Evolutionary conservation across 2,888 invertebrate species (phyloP), one percentile per base, ranked within the genome.

Genomic region (Plebejus argus): DNA sequence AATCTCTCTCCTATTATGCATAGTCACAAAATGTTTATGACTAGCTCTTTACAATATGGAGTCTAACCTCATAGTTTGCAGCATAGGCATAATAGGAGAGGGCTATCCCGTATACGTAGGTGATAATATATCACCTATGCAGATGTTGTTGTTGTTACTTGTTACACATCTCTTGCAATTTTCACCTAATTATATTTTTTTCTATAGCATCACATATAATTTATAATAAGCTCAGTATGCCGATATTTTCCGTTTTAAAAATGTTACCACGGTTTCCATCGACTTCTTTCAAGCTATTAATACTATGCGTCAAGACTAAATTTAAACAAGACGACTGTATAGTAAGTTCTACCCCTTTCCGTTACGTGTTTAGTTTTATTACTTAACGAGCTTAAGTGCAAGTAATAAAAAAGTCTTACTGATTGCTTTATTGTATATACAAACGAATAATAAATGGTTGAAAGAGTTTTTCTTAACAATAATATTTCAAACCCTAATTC

Each of bases 351-450:
- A 61, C 61, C 61, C 61, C 10, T 58, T 58, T 58, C 20, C 20
- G 23, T 61, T 61, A 61, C 12, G 61, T 20, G 61, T 61, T 61
- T 61, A 61, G 61, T 61, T 61, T 23, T 61, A 61, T 61, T 61
- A 61, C 61, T 61, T 61, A 61, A 61, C 61, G 61, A 61, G 61
- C 61, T 61, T 61, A 61, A 61, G 61, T 20, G 61, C 12, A 23
- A 12, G 61, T 23, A 61, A 61, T 61, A 61, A 61, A 61, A 61
- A 61, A 61, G 61, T 61, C 23, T 23, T 20, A 61, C 61, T 23
- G 61, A 61, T 61, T 61, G 10, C 61, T 61, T 61, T 20, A 61
- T 23, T 61, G 23, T 61, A 10, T 61, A 10, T 12, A 61, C 61
- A 23, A 23, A 61, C 61, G 61, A 61, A 61, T 10, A 61, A 23